Evolutionary conservation across 2,113 vertebrate genomes (phyloP).

Genomic region (Pipa parva): DNA sequence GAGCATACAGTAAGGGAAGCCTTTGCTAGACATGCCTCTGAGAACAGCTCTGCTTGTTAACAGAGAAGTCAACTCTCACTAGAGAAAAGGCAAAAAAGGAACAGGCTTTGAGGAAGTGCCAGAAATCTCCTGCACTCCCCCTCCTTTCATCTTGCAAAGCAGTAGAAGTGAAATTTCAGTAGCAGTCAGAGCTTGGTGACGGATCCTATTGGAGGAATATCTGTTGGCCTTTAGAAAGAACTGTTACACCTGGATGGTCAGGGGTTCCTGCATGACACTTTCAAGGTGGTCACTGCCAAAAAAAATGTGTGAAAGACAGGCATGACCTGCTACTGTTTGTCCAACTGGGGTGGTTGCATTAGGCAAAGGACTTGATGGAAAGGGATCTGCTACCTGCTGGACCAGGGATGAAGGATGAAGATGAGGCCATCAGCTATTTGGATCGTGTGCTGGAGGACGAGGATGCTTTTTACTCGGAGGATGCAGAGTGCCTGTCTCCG

Average conservation of each 20-base stretch:
- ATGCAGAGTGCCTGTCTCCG: conserved; percentile 76
- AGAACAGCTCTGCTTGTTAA: neutral
- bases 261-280: neutral
- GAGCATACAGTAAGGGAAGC: neutral
- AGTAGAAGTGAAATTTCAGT: conserved; percentile 31
- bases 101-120: conserved; percentile 35
- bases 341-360: conserved; percentile 1
- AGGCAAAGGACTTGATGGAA: conserved; percentile 43
- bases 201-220: neutral
- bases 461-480: conserved; percentile 74
- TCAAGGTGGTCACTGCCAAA: conserved; percentile 36
- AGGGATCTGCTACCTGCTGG: conserved; percentile 47
- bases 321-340: conserved; percentile 21
- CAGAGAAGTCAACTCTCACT: neutral
- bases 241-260: conserved; percentile 36
- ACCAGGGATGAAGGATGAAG: conserved; percentile 76
- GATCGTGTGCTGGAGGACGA: conserved; percentile 92
- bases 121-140: conserved; percentile 22
- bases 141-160: conserved; percentile 30
- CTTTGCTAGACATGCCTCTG: neutral
- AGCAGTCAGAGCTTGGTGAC: neutral
- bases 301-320: conserved; percentile 16
- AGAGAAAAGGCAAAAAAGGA: conserved; percentile 26
- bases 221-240: conserved; percentile 43
- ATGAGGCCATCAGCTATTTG: conserved; percentile 81